Base-by-base conservation (phyloP, 2,797 vertebrate genomes). In the Peromyscus attwateri region DNA sequence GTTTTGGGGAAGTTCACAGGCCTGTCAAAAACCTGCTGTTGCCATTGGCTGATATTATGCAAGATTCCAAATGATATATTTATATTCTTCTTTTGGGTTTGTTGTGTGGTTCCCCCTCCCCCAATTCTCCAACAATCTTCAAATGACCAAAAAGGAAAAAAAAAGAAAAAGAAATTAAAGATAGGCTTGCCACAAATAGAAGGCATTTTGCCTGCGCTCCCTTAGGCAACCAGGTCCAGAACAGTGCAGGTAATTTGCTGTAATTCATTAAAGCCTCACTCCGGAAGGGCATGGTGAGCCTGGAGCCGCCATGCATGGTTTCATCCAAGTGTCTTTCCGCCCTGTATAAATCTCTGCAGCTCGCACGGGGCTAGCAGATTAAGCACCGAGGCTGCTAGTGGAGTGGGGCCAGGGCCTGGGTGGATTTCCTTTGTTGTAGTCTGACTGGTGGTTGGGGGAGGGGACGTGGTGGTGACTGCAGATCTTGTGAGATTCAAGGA, bases 1-100 rank as follows among this genome's bases (percentile, higher is more conserved):
- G 98, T 98, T 99, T 98, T 97, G 98, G 98, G 98, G 98, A 98
- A 98, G 98, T 98, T 98, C 98, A 92, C 98, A 98, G 98, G 98
- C 95, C 98, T 98, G 98, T 98, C 98, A 98, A 98, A 99, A 98
- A 98, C 98, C 98, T 98, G 98, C 98, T 98, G 98, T 98, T 98
- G 97, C 98, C 98, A 98, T 98, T 99, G 98, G 98, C 98, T 97
- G 98, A 97, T 98, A 98, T 98, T 98, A 98, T 98, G 98, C 98
- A 98, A 98, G 98, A 98, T 98, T 98, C 98, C 97, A 98, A 98
- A 97, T 98, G 97, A 98, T 98, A 98, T 98, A 98, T 98, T 91
- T 95, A 98, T 97, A 98, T 98, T 97, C 98, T 97, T 91, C 96
- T 98, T 97, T 98, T 90, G 98, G 95, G 97, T 98, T 97, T 94